Evolutionary conservation across 2,888 invertebrate species (phyloP), one percentile per base, ranked within the genome.

Genomic region (Lissonota sp.): DNA sequence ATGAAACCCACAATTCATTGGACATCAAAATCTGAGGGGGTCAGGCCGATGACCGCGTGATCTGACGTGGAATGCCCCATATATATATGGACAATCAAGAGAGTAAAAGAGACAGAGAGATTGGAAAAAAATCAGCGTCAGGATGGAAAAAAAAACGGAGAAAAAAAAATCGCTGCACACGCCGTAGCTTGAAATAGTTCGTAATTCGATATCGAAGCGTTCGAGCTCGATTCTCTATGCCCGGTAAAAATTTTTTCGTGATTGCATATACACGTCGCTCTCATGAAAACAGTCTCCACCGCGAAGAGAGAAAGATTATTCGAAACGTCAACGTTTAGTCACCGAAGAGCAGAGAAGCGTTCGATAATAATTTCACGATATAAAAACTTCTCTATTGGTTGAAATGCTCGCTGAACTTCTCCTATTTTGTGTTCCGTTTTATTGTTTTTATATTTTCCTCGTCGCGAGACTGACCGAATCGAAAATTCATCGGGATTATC

Each of bases 141-240:
- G 60, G 4, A 62, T 5, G 26, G 55, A 44, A 49, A 53, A 16
- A 16, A 58, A 57, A 44, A 64, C 6, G 8, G 44, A 42, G 42
- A n/a, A 55, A 57, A 75, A 72, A 39, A 62, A 79, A 64, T 46
- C 44, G 74, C 73, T 66, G 12, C 12, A 53, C 60, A 70, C 58
- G 60, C 75, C 49, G n/a, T 8, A 10, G 16, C 69, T 78, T 66
- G 77, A 74, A 78, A 78, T 78, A 81, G 70, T 81, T 81, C 42
- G 81, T 81, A 74, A 81, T 81, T 77, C 74, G 70, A 81, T 78
- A 73, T 78, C 64, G 74, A 81, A 78, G 77, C 77, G 77, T 74
- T 81, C 53, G 55, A 70, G 73, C 80, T 64, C 73, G 73, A 77
- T 64, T 69, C 72, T 63, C 63, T 62, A 67, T 60, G 67, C 44